Base-by-base conservation (phyloP, 2,797 vertebrate species). In the Anisognathus igniventris region DNA sequence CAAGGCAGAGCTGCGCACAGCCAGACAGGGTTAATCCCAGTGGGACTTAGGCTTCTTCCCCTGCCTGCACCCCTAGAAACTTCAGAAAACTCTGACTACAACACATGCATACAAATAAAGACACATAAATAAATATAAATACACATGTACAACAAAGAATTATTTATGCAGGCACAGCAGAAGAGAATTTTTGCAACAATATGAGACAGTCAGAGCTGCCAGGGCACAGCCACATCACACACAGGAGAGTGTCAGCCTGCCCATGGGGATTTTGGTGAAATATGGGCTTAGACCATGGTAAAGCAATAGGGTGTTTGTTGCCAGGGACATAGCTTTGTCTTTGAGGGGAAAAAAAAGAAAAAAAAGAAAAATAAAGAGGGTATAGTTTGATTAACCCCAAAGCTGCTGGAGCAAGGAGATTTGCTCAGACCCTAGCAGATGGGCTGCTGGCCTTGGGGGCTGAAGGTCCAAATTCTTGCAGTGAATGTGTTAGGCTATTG, bases 141-240 rank as follows among this genome's bases (percentile, higher is more conserved):
- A 10, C 15, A 70, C 20, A 54, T 0, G 2, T 8, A 45, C 4
- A 50, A 18, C 0, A 17, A 51, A 45, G 14, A 68, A 60, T 45
- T 79, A 57, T 42, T 87, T 68, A 54, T 39, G 28, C 56, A 42
- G 35, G 47, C 3, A 6, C n/a, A 57, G 27, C 9, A 18, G 23
- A 61, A 79, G 20, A 40, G 23, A 66, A 25, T 40, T 76, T 74
- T 75, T 61, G 35, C 64, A 65, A 10, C 0, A 0, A 30, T 27
- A 17, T 0, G 0, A 64, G 45, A 40, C 10, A 88, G 10, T 2
- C 3, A 80, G 58, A 56, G 25, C 16, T 6, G 10, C 31, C 1
- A 4, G 20, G 27, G 23, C 30, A 53, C 2, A 10, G 20, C 20
- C 2, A 1, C 57, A 39, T 25, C 53, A 33, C 0, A 1, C 24